These are phyloP conservation scores for Nymphalis io DNA, from an alignment of 1,140 invertebrate species.

Conservation along the genomic window DNA sequence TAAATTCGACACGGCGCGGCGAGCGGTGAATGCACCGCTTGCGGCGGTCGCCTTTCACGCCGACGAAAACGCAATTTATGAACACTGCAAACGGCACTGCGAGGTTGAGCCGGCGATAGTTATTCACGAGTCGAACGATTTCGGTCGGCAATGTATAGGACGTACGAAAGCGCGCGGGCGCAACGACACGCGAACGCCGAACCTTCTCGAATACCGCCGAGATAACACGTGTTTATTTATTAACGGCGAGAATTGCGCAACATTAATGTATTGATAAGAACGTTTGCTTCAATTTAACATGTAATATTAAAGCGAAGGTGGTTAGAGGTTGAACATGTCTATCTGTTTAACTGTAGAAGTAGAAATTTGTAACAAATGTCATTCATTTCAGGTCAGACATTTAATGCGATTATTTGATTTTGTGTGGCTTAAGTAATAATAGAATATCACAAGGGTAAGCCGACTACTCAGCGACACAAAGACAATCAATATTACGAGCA, in stretches of 20 bases:
- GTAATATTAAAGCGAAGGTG: slow-evolving; percentile 39
- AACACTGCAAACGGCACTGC: background rate
- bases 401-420: background rate
- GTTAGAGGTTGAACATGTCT: slow-evolving; percentile 35
- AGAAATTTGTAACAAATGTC: background rate
- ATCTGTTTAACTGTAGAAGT: background rate
- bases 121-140: slow-evolving; percentile 15
- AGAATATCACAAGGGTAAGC: slow-evolving; percentile 40
- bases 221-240: slow-evolving; percentile 65
- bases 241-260: slow-evolving; percentile 55
- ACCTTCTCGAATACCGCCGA: slow-evolving; percentile 64
- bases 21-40: slow-evolving; percentile 65
- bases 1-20: slow-evolving; percentile 66
- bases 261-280: slow-evolving; percentile 53
- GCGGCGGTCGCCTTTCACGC: slow-evolving; percentile 65
- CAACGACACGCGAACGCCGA: slow-evolving; percentile 56
- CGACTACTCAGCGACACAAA: slow-evolving; percentile 25
- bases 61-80: slow-evolving; percentile 55
- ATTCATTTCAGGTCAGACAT: background rate
- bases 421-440: slow-evolving; percentile 10
- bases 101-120: slow-evolving; percentile 41
- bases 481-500: slow-evolving; percentile 36
- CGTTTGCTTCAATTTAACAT: slow-evolving; percentile 32
- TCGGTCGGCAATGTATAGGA: slow-evolving; percentile 29
- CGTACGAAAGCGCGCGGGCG: slow-evolving; percentile 37